Evolutionary conservation across 2,797 vertebrate genomes (phyloP).

Genomic region (Pseudotriccus pelzelni): DNA sequence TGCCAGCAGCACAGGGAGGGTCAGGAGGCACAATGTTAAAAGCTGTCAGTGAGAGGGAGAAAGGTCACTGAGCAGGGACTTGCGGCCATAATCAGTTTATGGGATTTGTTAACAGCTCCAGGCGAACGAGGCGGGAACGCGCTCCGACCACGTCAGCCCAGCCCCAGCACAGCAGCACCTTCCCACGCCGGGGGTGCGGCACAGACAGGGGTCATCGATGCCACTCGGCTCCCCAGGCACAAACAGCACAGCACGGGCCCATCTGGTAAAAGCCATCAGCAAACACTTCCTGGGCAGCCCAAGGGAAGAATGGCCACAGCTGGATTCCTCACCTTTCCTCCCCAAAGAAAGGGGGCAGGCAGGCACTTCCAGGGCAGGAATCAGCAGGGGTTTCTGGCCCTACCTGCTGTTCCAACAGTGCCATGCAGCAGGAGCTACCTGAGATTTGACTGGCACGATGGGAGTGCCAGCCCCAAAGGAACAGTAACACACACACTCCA

Average conservation of each 20-base stretch:
- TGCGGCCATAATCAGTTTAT: not conserved
- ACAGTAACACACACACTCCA: fast-evolving
- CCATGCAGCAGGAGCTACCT: not conserved
- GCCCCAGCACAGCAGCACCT: not conserved
- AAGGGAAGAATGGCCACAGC: not conserved
- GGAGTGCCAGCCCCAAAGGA: not conserved
- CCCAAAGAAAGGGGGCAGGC: not conserved
- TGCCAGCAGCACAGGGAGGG: fast-evolving
- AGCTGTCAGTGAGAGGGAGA: slow-evolving; percentile 23
- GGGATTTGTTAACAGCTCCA: not conserved
- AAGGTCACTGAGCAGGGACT: slow-evolving; percentile 1
- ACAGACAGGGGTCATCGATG: not conserved
- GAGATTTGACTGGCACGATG: fast-evolving
- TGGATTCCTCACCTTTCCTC: not conserved
- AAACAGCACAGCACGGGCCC: not conserved
- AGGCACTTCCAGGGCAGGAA: not conserved
- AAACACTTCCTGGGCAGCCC: not conserved
- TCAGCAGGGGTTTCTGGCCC: not conserved
- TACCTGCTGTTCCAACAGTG: not conserved
- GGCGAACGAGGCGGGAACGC: not conserved
- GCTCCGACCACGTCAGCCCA: fast-evolving
- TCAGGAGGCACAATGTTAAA: not conserved
- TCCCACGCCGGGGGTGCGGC: not conserved
- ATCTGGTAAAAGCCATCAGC: not conserved
- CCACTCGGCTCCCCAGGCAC: not conserved